Conservation (phyloP, 2,113 vertebrate genomes). For the Herpailurus yagouaroundi region DNA sequence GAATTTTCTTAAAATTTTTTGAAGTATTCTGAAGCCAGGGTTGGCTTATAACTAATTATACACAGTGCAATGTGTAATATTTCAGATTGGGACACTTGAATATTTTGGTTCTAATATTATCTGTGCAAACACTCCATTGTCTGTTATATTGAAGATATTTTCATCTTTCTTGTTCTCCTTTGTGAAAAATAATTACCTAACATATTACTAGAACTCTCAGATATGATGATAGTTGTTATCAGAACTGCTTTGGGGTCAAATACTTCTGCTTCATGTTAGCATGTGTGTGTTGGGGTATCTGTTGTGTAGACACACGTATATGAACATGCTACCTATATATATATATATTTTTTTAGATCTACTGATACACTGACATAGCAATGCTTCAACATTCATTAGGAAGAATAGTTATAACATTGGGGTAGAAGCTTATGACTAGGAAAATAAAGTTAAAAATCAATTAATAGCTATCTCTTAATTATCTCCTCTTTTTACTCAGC, state of each 20-base stretch:
- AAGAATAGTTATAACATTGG: not conserved
- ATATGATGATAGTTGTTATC: not conserved
- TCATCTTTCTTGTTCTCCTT: not conserved
- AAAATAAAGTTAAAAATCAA: not conserved
- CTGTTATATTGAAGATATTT: not conserved
- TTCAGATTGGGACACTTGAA: not conserved
- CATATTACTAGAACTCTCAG: not conserved
- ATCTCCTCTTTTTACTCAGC: not conserved
- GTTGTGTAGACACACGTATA: not conserved
- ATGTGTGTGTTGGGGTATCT: not conserved
- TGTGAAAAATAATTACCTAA: conserved; percentile 17
- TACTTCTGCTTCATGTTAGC: not conserved
- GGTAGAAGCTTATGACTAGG: not conserved
- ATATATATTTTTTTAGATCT: not conserved
- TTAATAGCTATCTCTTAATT: not conserved
- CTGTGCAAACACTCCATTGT: not conserved
- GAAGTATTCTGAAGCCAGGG: not conserved
- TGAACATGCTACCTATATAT: too few species aligned
- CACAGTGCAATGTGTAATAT: not conserved
- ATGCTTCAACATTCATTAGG: not conserved
- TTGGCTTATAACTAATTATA: not conserved
- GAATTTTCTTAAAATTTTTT: not conserved
- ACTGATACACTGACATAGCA: not conserved
- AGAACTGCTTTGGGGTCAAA: not conserved
- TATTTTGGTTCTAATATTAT: not conserved